Evolutionary conservation across 1,140 invertebrate species (phyloP).

Genomic region (Cherax destructor): DNA sequence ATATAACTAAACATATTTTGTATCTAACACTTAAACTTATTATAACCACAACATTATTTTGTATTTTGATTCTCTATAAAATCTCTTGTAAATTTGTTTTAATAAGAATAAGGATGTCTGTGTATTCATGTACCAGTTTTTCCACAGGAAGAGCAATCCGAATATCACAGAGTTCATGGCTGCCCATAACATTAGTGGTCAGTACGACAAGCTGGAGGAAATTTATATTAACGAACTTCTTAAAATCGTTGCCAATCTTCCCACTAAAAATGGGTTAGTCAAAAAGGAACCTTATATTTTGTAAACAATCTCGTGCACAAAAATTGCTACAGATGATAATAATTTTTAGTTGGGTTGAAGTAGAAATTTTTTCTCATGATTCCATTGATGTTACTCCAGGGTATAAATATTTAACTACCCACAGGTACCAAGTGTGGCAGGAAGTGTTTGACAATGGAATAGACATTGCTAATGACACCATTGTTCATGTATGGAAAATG

Average conservation of each 20-base stretch:
- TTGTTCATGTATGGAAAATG: slow-evolving; percentile 85
- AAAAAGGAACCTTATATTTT: too few relatives aligned
- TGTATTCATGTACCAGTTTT: slow-evolving; percentile 65
- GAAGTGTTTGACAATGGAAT: slow-evolving; percentile 91
- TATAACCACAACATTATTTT: too few relatives aligned
- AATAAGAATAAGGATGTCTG: too few relatives aligned
- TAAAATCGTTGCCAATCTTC: slow-evolving; percentile 71
- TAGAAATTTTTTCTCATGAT: not conserved
- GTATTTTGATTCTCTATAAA: too few relatives aligned
- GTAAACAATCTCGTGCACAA: too few relatives aligned
- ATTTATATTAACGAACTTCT: slow-evolving; percentile 83
- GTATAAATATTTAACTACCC: not conserved
- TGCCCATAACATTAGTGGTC: slow-evolving; percentile 78
- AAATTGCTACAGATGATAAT: too few relatives aligned
- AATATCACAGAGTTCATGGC: slow-evolving; percentile 85
- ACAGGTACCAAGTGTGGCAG: slow-evolving; percentile 90
- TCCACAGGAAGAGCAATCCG: slow-evolving; percentile 84
- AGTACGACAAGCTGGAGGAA: slow-evolving; percentile 80
- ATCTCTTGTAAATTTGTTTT: too few relatives aligned
- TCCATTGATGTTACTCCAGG: not conserved
- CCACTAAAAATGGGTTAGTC: slow-evolving; percentile 69
- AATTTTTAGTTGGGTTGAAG: not conserved
- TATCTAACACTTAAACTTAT: too few relatives aligned
- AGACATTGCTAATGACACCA: slow-evolving; percentile 79
- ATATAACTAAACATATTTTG: too few relatives aligned